A percentile compares a stretch with the other conserved stretches of the same genome.
Evolutionary conservation across 2,888 invertebrate species (phyloP).

Genomic region (Cremastobaeus sp.): DNA sequence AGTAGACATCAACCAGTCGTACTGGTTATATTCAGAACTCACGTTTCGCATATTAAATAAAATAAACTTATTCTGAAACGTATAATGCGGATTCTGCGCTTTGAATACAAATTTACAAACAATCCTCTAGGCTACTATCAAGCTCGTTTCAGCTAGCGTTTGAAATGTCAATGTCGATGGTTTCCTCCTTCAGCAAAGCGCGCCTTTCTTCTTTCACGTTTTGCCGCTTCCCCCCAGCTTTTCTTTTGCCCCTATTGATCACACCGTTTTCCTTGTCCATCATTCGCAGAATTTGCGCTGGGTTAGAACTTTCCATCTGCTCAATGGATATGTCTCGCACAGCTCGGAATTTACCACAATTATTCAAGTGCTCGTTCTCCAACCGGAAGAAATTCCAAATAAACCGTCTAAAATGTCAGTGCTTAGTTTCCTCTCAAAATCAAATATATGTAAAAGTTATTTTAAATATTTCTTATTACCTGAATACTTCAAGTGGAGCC

Average conservation of each 20-base stretch:
- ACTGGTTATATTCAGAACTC: too few species aligned
- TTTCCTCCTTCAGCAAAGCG: slow-evolving; percentile 77
- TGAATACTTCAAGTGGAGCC: slow-evolving; percentile 92
- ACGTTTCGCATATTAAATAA: neutral
- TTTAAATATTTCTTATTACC: slow-evolving; percentile 80
- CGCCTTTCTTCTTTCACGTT: slow-evolving; percentile 78
- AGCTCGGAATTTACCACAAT: slow-evolving; percentile 99
- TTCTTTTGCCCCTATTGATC: slow-evolving; percentile 83
- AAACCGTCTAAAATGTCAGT: slow-evolving; percentile 40
- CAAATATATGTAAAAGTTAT: neutral
- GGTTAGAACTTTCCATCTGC: slow-evolving; percentile 95
- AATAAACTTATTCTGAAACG: slow-evolving; percentile 21
- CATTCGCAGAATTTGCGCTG: slow-evolving; percentile 92
- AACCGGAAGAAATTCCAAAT: slow-evolving; percentile 85
- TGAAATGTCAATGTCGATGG: slow-evolving; percentile 75
- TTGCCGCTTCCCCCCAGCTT: slow-evolving; percentile 77
- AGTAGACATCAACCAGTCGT: too few species aligned
- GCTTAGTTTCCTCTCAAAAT: too few species aligned
- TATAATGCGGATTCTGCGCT: neutral
- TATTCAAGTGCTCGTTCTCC: slow-evolving; percentile 99
- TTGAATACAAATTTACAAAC: slow-evolving; percentile 43
- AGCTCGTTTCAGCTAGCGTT: slow-evolving; percentile 72
- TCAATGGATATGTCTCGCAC: slow-evolving; percentile 98
- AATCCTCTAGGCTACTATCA: slow-evolving; percentile 24
- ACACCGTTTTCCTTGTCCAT: slow-evolving; percentile 97